Base-by-base conservation (phyloP, 2,113 vertebrate species). In the Bungarus multicinctus region DNA sequence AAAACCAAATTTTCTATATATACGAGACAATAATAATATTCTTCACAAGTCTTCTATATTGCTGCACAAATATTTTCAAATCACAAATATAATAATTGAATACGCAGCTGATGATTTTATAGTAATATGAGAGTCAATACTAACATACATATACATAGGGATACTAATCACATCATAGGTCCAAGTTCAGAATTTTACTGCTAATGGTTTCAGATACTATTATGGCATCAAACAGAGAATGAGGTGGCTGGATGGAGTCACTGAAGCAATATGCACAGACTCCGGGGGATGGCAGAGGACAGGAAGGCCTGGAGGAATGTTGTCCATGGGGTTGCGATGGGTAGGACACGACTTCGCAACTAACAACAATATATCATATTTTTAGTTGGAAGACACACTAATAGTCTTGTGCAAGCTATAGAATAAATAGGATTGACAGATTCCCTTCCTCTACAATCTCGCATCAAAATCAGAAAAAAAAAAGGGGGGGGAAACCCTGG, bases 171-270 rank as follows among this genome's bases (percentile, higher is more conserved):
- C 87, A 95, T 90, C 16, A 94, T 85, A 89, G 43, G 69, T 85
- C 64, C 90, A 93, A 86, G 91, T 91, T 45, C 91, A 27, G 54
- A 90, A 34, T 90, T 69, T 69, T 69, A 69, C 30, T 14, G 14
- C 30, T 69, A n/a, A 2, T 69, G 30, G 4, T 69, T 55, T 93
- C 34, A 57, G 60, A 93, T 54, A 85, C 69, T 39, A 23, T 89
- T 97, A 96, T 20, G 87, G 2, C 93, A 91, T 94, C 81, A 94
- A 85, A 90, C n/a, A 43, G 43, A 43, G 43, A 43, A 43, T 43
- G 43, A 43, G 43, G 43, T 43, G 43, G 43, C 43, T 43, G 43
- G 43, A 43, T 43, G 43, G 43, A 43, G 43, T 43, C 43, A 43
- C 43, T 43, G 43, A 43, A 43, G 43, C 43, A 43, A 3, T 43